Evolutionary conservation across 2,113 vertebrate species (phyloP).

Genomic region (Panurus biarmicus): DNA sequence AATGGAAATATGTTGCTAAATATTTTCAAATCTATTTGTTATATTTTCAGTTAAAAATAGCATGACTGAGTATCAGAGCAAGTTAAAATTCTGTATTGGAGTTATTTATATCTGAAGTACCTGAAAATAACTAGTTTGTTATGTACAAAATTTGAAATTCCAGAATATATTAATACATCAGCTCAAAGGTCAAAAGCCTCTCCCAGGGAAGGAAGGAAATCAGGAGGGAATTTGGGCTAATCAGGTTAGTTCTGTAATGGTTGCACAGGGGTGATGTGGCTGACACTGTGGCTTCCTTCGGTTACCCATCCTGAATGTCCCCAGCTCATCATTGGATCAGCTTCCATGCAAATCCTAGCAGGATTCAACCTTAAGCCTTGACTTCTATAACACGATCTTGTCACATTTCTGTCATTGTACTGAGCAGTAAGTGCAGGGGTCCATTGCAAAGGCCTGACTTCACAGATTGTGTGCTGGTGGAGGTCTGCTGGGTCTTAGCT

Average conservation of each 20-base stretch:
- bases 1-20: neutral
- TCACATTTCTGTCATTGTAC: neutral
- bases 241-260: neutral
- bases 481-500: neutral
- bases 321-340: neutral
- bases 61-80: neutral
- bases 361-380: neutral
- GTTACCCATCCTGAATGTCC: neutral
- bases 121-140: neutral
- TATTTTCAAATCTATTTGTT: neutral
- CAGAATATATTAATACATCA: neutral
- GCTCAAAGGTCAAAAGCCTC: neutral
- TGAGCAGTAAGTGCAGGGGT: neutral
- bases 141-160: neutral
- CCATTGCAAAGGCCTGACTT: neutral
- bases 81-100: neutral
- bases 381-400: fast-evolving
- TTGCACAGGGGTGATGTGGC: neutral
- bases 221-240: neutral
- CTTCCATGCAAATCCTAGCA: neutral
- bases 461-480: neutral
- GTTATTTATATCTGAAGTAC: neutral
- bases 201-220: neutral
- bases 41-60: neutral
- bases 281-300: neutral